A percentile compares a stretch with the other conserved stretches of the same genome.
These are phyloP conservation scores for Poeciliopsis presidionis DNA, from an alignment of 2,797 vertebrate genomes.

Conservation along the genomic window DNA sequence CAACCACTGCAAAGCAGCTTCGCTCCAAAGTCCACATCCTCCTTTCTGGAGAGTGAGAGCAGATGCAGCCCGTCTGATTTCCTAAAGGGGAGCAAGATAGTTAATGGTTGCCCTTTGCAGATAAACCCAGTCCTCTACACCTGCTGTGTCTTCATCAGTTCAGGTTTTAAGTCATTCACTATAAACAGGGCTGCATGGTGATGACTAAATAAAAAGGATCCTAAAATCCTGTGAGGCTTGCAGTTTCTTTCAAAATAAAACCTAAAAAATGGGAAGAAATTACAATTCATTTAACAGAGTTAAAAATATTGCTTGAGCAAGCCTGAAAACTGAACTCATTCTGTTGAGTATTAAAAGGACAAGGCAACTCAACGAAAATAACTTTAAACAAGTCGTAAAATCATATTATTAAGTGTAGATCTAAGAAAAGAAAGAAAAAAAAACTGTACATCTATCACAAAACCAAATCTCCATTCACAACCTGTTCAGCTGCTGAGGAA, in stretches of 20 bases:
- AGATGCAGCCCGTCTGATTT: not conserved
- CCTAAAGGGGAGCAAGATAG: not conserved
- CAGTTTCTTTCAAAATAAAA: not conserved
- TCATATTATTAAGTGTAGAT: not conserved
- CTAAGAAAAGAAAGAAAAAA: not conserved
- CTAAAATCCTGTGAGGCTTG: not conserved
- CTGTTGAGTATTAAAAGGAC: not conserved
- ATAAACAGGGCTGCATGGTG: not conserved
- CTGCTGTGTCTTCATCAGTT: not conserved
- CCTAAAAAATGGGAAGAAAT: not conserved
- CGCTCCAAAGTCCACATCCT: conserved; percentile 50
- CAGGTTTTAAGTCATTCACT: not conserved
- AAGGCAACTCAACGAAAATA: not conserved
- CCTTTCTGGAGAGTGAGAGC: conserved; percentile 13
- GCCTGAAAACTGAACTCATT: not conserved
- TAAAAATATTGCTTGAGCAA: not conserved
- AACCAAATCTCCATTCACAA: not conserved
- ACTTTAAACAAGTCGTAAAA: not conserved
- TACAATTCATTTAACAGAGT: not conserved
- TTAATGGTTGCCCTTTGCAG: not conserved
- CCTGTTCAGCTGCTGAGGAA: not conserved
- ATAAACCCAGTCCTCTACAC: no score
- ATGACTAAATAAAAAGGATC: not conserved
- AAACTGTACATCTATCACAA: not conserved
- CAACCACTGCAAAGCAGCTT: conserved; percentile 28